Conservation (phyloP, 2,888 invertebrate genomes). For the Tenthredo mesomela region DNA sequence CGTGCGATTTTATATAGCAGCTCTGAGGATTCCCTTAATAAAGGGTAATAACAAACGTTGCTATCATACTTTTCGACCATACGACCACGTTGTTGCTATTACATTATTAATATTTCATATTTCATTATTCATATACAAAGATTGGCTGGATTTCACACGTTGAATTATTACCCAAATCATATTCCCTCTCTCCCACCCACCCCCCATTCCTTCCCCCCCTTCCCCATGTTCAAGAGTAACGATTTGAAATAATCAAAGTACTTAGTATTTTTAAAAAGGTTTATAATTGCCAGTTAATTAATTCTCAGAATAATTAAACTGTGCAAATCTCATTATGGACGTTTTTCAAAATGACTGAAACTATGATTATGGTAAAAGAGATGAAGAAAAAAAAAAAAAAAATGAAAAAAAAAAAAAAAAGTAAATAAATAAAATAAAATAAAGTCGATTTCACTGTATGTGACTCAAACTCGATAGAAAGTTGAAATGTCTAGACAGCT, state of each 20-base stretch:
- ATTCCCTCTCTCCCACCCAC: background rate
- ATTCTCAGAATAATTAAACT: background rate
- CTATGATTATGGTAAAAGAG: conserved; percentile 3
- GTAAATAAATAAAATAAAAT: background rate
- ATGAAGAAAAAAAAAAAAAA: background rate
- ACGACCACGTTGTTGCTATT: background rate
- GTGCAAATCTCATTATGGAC: background rate
- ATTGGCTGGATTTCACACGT: conserved; percentile 44
- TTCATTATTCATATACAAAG: conserved; percentile 30
- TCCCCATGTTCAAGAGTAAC: conserved; percentile 37
- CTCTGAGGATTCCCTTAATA: background rate
- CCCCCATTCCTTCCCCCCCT: background rate
- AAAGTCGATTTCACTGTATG: conserved; percentile 54
- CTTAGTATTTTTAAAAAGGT: conserved; percentile 20
- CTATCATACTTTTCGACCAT: background rate
- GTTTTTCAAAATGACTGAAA: conserved; percentile 28
- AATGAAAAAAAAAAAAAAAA: background rate
- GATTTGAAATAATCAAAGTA: conserved; percentile 35
- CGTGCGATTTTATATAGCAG: background rate
- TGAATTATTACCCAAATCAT: conserved; percentile 27
- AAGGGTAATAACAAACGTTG: background rate
- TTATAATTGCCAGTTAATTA: background rate
- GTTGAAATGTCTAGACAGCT: conserved; percentile 55
- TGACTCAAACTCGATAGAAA: conserved; percentile 45
- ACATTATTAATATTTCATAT: background rate